phyloP scores from a whole-genome alignment of 2,113 vertebrate genomes.

The Ramphastos sulfuratus region DNA sequence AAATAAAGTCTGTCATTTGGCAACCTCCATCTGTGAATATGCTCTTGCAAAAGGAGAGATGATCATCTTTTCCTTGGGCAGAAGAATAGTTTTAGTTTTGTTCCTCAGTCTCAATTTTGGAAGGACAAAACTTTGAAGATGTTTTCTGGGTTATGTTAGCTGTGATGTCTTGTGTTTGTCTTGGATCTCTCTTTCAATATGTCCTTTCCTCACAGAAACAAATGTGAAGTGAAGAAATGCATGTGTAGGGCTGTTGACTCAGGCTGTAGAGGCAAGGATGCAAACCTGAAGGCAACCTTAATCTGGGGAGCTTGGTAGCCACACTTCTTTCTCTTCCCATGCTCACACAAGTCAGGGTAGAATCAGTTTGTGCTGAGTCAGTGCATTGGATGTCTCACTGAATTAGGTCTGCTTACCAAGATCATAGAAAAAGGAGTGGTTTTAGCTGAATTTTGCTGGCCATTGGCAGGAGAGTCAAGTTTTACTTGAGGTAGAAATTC shows the following conservation, averaged over 20 bases:
- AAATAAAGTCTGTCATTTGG: background rate
- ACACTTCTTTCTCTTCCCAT: background rate
- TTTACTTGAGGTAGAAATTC: background rate
- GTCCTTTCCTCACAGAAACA: background rate
- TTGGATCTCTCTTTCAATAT: background rate
- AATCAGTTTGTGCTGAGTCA: background rate
- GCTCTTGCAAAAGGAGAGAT: background rate
- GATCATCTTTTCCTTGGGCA: background rate
- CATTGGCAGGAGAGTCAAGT: background rate
- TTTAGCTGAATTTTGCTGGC: background rate
- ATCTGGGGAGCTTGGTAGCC: rapidly evolving
- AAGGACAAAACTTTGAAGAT: background rate
- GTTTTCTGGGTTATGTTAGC: background rate
- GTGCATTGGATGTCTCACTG: background rate
- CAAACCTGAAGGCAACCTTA: rapidly evolving
- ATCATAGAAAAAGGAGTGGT: background rate
- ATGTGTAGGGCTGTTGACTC: background rate
- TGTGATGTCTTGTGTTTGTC: background rate
- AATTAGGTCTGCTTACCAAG: background rate
- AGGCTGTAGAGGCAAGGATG: background rate
- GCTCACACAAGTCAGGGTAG: background rate
- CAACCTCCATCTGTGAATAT: background rate
- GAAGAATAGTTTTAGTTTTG: background rate
- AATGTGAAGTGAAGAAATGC: background rate
- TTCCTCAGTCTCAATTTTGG: background rate